A percentile compares a stretch with the other conserved stretches of the same genome.
phyloP scores from a whole-genome alignment of 2,113 vertebrate genomes.

The Amblyopsis rosae region DNA sequence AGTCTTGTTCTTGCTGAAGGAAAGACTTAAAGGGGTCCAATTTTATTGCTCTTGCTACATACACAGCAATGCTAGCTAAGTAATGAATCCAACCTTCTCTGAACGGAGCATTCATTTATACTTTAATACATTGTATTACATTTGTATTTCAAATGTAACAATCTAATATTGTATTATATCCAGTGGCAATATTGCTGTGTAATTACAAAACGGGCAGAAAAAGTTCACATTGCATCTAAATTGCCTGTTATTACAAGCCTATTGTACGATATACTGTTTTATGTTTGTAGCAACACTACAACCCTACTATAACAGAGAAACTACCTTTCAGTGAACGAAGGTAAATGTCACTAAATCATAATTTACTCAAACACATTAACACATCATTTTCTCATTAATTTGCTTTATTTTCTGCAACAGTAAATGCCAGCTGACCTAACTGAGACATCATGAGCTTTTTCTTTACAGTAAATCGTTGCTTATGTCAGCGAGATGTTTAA shows the following conservation, averaged over 20 bases:
- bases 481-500: constrained; percentile 15
- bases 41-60: neutral
- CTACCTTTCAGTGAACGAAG: too few species aligned
- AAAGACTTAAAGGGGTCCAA: neutral
- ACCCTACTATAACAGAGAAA: too few species aligned
- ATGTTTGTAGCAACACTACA: too few species aligned
- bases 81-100: neutral
- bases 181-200: neutral
- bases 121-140: neutral
- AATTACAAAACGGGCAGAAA: neutral
- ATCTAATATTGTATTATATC: neutral
- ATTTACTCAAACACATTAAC: too few species aligned
- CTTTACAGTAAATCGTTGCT: constrained; percentile 4
- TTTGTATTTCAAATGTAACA: too few species aligned
- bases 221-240: neutral
- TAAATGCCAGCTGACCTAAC: neutral
- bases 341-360: too few species aligned
- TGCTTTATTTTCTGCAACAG: neutral
- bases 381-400: neutral
- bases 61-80: neutral
- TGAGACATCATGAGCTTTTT: neutral
- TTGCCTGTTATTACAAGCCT: too few species aligned
- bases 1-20: neutral
- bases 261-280: too few species aligned
- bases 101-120: neutral